Evolutionary conservation across 1,140 invertebrate species (phyloP), one percentile per base, ranked within the genome.

Genomic region (Drosophila carrolli): DNA sequence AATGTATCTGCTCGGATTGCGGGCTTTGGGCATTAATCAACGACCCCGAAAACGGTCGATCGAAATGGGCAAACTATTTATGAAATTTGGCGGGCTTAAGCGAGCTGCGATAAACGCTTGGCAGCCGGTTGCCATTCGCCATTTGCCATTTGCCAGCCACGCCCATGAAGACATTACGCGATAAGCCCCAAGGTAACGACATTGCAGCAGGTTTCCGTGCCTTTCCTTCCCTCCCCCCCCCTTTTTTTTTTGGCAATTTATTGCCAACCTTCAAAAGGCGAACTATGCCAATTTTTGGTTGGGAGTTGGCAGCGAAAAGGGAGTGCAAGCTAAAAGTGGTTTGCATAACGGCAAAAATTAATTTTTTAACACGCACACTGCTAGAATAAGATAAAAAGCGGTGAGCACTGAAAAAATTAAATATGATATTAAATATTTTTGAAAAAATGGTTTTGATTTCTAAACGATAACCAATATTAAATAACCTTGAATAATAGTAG

Each of bases 1-100:
- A 88, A 89, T 88, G 76, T 80, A 88, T 83, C 83, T 83, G 79
- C 83, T 66, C 72, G 79, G 67, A 71, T 81, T 86, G 75, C 46
- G 53, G 43, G 29, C 63, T 51, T 60, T 58, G 55, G 7, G 55
- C 68, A 77, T 85, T 85, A 75, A 71, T 85, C 82, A 58, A 43
- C 32, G 14, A 35, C 19, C n/a, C 29, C 10, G n/a, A 27, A 40
- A 29, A 14, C 38, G 37, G 29, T 67, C 46, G 68, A 70, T 55
- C 60, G 48, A 47, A 58, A 41, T 32, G 62, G 35, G 43, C 32
- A 67, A 88, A 79, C 66, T 79, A 83, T 83, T 83, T 86, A 76
- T 75, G 65, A 67, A 81, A 88, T 77, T 83, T 55, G 53, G 59
- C 41, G 48, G 44, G 67, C 40, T 54, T 62, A 77, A 81, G 57